Base-by-base conservation (phyloP, 2,888 invertebrate species). In the Cheilosia soror region DNA sequence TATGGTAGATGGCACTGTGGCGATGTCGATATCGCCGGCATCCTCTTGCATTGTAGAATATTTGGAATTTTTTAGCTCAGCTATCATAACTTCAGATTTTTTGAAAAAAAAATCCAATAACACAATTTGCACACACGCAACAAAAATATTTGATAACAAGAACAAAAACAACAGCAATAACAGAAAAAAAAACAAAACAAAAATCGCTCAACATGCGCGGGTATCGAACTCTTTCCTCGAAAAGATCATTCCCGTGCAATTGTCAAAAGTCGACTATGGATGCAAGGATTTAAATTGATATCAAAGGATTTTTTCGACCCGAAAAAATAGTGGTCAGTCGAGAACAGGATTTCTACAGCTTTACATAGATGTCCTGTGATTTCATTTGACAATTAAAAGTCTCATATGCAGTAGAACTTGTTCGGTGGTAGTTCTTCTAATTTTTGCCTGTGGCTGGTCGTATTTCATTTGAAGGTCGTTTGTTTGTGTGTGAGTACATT, bases 191-290 rank as follows among this genome's bases (percentile, higher is more conserved):
- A 79, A 69, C 29, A 65, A 53, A 77, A 71, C 49, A 71, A 72
- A 81, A 81, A 72, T 85, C 75, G 81, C 60, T 84, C 65, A 84
- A 80, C 84, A 27, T 62, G 72, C 76, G 51, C 76, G 76, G 57
- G 42, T 62, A 68, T 68, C 55, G 57, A 85, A 68, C 62, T 85
- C 58, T 15, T 47, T 79, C 42, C 65, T 57, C 49, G 68, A 55
- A 44, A 85, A 77, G 85, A 85, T 85, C 85, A 85, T 85, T 71
- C 80, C 85, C 80, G 85, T 72, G 81, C 85, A 85, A 27, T 85
- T 81, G 81, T 85, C 85, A 85, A 85, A 85, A 85, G 81, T 81
- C 85, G 85, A 85, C 85, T 85, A 85, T 60, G 57, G 69, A 69
- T 55, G 78, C 65, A 42, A 77, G 65, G 66, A 76, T 76, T 57